Evolutionary conservation across 2,888 invertebrate species (phyloP).

Genomic region (Eueremaeus valkanovi): DNA sequence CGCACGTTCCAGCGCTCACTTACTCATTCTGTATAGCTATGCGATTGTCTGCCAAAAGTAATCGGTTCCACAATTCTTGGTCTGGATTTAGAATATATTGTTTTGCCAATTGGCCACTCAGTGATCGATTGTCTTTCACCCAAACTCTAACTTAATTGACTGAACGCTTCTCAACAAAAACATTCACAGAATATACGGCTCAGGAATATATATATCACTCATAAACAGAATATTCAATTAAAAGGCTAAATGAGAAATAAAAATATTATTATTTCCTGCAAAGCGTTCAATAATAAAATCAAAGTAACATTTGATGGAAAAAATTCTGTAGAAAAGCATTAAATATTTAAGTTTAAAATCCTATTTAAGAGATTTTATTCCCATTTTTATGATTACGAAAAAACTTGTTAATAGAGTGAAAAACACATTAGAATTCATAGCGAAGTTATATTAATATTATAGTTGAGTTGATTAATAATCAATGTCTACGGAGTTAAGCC

Average conservation of each 20-base stretch:
- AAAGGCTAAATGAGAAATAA: too few relatives aligned
- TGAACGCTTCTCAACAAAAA: neutral
- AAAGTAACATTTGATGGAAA: too few relatives aligned
- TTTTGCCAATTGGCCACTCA: neutral
- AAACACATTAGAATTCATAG: neutral
- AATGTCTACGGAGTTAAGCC: neutral
- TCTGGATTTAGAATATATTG: neutral
- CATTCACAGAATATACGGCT: too few relatives aligned
- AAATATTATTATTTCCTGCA: too few relatives aligned
- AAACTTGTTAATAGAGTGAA: too few relatives aligned
- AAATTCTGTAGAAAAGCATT: too few relatives aligned
- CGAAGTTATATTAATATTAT: constrained; percentile 8
- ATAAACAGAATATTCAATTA: too few relatives aligned
- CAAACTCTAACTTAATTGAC: neutral
- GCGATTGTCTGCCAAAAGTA: neutral
- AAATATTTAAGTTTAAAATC: too few relatives aligned
- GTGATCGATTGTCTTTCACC: neutral
- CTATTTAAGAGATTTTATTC: too few relatives aligned
- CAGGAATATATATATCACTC: too few relatives aligned
- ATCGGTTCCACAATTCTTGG: neutral
- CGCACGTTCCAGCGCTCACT: neutral
- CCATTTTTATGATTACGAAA: too few relatives aligned
- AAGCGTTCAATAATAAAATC: too few relatives aligned
- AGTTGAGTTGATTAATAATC: constrained; percentile 8
- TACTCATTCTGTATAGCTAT: neutral